phyloP scores from a whole-genome alignment of 2,113 vertebrate species.

The Megaleporinus macrocephalus region DNA sequence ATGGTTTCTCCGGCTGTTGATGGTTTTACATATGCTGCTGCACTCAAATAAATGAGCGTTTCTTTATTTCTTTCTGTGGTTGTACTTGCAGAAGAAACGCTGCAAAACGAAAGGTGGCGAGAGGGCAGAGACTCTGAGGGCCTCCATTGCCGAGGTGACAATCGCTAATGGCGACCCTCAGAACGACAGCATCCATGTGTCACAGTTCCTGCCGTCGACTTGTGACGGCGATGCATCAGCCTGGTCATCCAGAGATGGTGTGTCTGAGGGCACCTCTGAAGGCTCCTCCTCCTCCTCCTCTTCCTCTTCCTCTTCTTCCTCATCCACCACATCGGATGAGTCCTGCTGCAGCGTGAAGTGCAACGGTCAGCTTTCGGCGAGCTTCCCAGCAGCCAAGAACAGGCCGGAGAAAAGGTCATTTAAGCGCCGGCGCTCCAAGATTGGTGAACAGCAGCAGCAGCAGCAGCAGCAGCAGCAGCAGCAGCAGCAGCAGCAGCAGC shows the following conservation, averaged over 20 bases:
- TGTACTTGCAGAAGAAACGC: slow-evolving; percentile 86
- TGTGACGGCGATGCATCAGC: slow-evolving; percentile 76
- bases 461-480: not conserved
- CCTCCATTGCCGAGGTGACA: slow-evolving; percentile 69
- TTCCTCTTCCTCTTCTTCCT: slow-evolving; percentile 69
- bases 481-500: too few relatives aligned
- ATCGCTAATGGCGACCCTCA: slow-evolving; percentile 82
- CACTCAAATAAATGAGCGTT: slow-evolving; percentile 30
- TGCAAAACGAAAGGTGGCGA: slow-evolving; percentile 89
- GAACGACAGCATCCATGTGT: slow-evolving; percentile 82
- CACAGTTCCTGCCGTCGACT: slow-evolving; percentile 79
- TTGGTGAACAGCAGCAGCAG: slow-evolving; percentile 83
- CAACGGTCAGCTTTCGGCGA: slow-evolving; percentile 80
- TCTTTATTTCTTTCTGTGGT: slow-evolving; percentile 25
- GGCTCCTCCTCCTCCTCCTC: slow-evolving; percentile 73
- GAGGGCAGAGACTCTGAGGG: slow-evolving; percentile 86
- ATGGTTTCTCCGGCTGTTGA: slow-evolving; percentile 50
- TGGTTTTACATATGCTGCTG: slow-evolving; percentile 13
- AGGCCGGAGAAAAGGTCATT: slow-evolving; percentile 90
- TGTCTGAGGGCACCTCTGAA: slow-evolving; percentile 88
- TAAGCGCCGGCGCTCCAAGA: slow-evolving; percentile 88
- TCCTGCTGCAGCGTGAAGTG: slow-evolving; percentile 82
- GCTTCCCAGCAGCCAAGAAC: slow-evolving; percentile 76
- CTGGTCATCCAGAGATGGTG: slow-evolving; percentile 82
- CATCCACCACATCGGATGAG: slow-evolving; percentile 87